These are phyloP conservation scores for Netelia inedita DNA, from an alignment of 2,888 invertebrate genomes.

Conservation along the genomic window DNA sequence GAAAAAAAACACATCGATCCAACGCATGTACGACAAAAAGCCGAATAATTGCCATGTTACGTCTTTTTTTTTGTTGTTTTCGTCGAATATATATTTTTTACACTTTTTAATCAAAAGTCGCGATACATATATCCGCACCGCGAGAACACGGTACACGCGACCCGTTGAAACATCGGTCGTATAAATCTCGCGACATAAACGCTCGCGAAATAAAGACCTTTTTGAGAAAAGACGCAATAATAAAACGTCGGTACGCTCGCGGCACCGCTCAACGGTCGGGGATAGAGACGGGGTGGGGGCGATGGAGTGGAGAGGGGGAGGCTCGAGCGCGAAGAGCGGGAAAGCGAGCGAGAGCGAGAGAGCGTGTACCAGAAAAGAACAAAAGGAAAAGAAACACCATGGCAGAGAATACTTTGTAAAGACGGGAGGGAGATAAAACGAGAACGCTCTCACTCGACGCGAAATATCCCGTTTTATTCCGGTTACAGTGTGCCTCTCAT, in stretches of 20 bases:
- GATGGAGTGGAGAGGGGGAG: background rate
- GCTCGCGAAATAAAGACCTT: slow-evolving; percentile 51
- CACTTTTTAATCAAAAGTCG: background rate
- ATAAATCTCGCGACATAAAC: slow-evolving; percentile 44
- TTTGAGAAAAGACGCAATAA: slow-evolving; percentile 45
- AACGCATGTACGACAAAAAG: background rate
- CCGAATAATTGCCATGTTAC: background rate
- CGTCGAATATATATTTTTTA: background rate
- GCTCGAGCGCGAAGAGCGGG: background rate
- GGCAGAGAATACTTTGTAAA: slow-evolving; percentile 21
- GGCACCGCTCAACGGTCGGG: background rate
- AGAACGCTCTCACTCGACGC: slow-evolving; percentile 22
- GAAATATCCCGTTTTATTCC: slow-evolving; percentile 45
- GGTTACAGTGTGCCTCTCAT: slow-evolving; percentile 16
- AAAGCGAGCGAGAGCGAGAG: background rate
- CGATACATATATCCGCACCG: background rate
- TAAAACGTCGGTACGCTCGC: slow-evolving; percentile 26
- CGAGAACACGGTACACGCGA: background rate
- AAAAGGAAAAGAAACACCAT: slow-evolving; percentile 15
- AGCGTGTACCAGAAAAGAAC: background rate
- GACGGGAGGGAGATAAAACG: slow-evolving; percentile 9
- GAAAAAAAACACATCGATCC: background rate
- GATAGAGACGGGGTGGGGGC: background rate
- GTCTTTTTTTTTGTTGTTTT: background rate
- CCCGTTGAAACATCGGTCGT: slow-evolving; percentile 39